Evolutionary conservation across 37 sponge, comb jelly and placozoan genomes (phyloP).

Genomic region (Ephydatia muelleri): DNA sequence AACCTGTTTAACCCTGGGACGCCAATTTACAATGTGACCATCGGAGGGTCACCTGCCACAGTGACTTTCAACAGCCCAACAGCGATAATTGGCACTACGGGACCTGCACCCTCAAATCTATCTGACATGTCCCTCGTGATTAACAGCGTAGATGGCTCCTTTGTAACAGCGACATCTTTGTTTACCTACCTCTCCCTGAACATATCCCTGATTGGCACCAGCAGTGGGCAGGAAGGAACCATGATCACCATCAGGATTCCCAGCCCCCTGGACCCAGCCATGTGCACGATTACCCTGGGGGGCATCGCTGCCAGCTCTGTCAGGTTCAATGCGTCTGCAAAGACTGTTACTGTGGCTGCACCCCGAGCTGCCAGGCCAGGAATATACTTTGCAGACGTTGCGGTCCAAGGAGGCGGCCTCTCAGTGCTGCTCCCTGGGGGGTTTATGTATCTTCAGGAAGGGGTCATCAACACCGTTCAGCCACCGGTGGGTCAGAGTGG

Average conservation of each 20-base stretch:
- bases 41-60: constrained; percentile 57
- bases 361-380: constrained; percentile 53
- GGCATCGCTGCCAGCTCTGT: constrained; percentile 29
- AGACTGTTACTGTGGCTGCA: constrained; percentile 23
- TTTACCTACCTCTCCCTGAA: constrained; percentile 57
- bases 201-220: constrained; percentile 34
- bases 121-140: constrained; percentile 40
- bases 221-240: constrained; percentile 69
- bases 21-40: constrained; percentile 23
- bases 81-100: constrained; percentile 60
- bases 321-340: neutral
- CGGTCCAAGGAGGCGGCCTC: constrained; percentile 27
- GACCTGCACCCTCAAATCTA: constrained; percentile 44
- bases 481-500: constrained; percentile 70
- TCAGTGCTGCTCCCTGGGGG: constrained; percentile 47
- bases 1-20: neutral
- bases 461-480: constrained; percentile 28
- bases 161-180: constrained; percentile 2
- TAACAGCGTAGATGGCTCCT: constrained; percentile 39
- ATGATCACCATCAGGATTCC: constrained; percentile 19
- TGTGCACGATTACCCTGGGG: neutral
- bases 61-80: constrained; percentile 26
- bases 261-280: constrained; percentile 4
- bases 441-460: constrained; percentile 71
- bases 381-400: constrained; percentile 54